Evolutionary conservation across 2,888 invertebrate genomes (phyloP), one percentile per base, ranked within the genome.

Genomic region (Nomada ruficornis): DNA sequence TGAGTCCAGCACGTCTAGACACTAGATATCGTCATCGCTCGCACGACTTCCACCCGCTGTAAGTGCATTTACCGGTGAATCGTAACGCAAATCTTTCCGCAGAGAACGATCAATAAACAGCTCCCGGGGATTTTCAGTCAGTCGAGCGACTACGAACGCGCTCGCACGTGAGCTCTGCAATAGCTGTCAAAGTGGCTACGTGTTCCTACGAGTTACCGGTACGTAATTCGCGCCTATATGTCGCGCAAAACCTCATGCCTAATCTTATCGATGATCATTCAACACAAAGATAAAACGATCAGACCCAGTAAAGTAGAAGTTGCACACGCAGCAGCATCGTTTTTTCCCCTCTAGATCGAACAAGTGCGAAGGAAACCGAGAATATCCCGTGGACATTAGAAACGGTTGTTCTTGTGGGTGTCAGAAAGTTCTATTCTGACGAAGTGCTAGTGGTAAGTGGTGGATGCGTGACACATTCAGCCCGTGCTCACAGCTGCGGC

Each of bases 121-220:
- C 80, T 81, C 77, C 77, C 81, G 81, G 74, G 77, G 74, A 77
- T 82, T 83, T 75, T 75, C 82, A 81, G 77, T 83, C 74, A 10
- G 72, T 62, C 55, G 55, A 71, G 69, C 44, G 15, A 42, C 68
- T 26, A 36, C 73, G 70, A 57, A 74, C 64, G 71, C 68, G 67
- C 54, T 77, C 72, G 73, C 80, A 80, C 83, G 77, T 77, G 77
- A 83, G 71, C 77, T 71, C 80, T 18, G 80, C 65, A 76, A 67
- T 77, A 79, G 65, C 70, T 80, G 82, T 79, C 77, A 74, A 68
- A 80, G 20, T 59, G 71, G 79, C 84, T 82, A 84, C 84, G 82
- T 84, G 84, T 80, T 71, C 71, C 74, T 26, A 75, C 59, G 29
- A 64, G 20, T 55, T 74, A 67, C 71, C 54, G 74, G 77, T 81